Evolutionary conservation across 2,113 vertebrate genomes (phyloP).

Genomic region (Phyllostomus discolor): DNA sequence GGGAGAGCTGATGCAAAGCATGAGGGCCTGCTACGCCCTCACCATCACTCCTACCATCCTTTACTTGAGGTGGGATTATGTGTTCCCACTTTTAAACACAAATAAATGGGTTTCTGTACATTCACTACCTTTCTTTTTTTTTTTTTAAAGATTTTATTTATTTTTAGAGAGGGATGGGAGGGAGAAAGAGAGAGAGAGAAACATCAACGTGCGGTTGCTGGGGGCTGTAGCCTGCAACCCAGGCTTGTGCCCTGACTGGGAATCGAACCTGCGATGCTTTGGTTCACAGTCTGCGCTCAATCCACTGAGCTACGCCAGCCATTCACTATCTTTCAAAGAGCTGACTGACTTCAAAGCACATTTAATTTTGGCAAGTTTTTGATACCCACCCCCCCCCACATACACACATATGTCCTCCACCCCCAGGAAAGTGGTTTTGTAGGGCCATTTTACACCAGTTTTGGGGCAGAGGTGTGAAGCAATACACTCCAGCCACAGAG

Average conservation of each 20-base stretch:
- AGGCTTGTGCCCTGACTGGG: too few species aligned
- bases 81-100: neutral
- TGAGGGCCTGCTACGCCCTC: neutral
- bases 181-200: too few species aligned
- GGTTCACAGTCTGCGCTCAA: too few species aligned
- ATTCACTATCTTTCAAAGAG: neutral
- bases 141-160: too few species aligned
- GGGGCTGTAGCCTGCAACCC: too few species aligned
- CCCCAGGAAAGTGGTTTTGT: neutral
- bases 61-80: neutral
- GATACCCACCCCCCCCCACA: neutral
- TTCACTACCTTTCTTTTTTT: neutral
- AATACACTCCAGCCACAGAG: constrained; percentile 24
- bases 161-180: too few species aligned
- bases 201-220: too few species aligned
- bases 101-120: neutral
- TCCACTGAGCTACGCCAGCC: too few species aligned
- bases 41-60: neutral
- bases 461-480: constrained; percentile 43
- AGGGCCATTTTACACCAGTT: neutral
- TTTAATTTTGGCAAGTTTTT: constrained; percentile 23
- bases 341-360: neutral
- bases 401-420: neutral
- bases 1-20: neutral
- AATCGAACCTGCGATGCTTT: too few species aligned